Evolutionary conservation across 2,797 vertebrate species (phyloP), one percentile per base, ranked within the genome.

Genomic region (Iguana delicatissima): DNA sequence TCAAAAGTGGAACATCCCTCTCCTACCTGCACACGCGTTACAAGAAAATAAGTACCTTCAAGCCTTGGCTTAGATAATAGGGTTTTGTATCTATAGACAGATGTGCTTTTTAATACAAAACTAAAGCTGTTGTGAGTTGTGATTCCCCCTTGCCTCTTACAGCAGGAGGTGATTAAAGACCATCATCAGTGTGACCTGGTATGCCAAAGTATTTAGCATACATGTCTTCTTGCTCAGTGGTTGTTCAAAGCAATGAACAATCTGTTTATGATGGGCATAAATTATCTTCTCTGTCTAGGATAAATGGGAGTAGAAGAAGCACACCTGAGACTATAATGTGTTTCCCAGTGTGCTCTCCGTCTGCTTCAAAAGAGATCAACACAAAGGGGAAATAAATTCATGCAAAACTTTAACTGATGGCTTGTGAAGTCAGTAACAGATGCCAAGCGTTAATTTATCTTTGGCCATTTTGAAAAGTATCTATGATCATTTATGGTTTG

Each of bases 111-210:
- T 8, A 0, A 79, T 82, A n/a, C 38, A 64, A 69, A 89, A 72
- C 57, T 72, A 42, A 89, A 72, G 10, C 87, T 77, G 16, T 18
- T 82, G 57, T 55, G 67, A 18, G 10, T 83, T 35, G 73, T 86
- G 81, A 59, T 86, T 72, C 72, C 35, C n/a, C 35, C 38, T 46
- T 67, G 50, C 22, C 26, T 86, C 86, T 92, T 52, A 29, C 72
- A 84, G 50, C 38, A 55, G 20, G 88, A 35, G 73, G 72, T 92
- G 88, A 92, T 89, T 87, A 73, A 92, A 84, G 59, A 73, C 84
- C 38, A 79, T 80, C 80, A 92, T 84, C 46, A 73, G 85, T 80
- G 52, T 35, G 7, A 42, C 80, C 87, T 86, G 80, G 86, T 72
- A 57, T 89, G 52, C 50, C 80, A 32, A 84, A 6, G 62, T 62